phyloP scores from a whole-genome alignment of 2,797 vertebrate genomes.

The Chiloscyllium punctatum region DNA sequence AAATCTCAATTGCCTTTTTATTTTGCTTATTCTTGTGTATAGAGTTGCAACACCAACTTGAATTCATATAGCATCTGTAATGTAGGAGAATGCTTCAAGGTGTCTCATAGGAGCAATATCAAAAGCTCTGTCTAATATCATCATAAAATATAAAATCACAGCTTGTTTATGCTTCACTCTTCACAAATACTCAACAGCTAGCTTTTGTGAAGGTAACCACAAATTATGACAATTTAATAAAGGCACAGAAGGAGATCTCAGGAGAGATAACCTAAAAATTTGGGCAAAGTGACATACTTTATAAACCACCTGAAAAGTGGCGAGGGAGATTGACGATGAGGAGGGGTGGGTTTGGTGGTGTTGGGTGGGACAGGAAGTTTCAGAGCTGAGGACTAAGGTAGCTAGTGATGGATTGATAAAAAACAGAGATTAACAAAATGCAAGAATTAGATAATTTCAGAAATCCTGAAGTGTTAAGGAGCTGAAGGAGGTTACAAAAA shows the following conservation, averaged over 20 bases:
- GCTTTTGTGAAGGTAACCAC: no score
- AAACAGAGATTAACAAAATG: background rate
- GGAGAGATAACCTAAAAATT: background rate
- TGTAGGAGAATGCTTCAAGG: background rate
- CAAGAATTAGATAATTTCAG: background rate
- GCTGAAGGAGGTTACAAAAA: background rate
- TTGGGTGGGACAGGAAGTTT: background rate
- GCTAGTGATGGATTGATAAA: background rate
- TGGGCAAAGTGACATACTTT: background rate
- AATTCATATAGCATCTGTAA: background rate
- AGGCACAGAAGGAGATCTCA: background rate
- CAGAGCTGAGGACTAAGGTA: background rate
- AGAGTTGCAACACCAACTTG: background rate
- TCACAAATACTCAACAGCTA: no score
- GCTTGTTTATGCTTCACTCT: no score
- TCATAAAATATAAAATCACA: no score
- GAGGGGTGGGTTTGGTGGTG: no score
- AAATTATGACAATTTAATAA: background rate
- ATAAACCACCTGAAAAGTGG: no score
- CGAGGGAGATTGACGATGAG: background rate
- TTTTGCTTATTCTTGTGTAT: background rate
- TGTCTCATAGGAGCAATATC: background rate
- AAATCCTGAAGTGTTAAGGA: background rate
- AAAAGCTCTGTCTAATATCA: no score
- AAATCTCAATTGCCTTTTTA: constrained; percentile 19